A percentile compares a stretch with the other conserved stretches of the same genome.
These are phyloP conservation scores for Dolichopus griseipennis DNA, from an alignment of 2,888 invertebrate species.

Conservation along the genomic window DNA sequence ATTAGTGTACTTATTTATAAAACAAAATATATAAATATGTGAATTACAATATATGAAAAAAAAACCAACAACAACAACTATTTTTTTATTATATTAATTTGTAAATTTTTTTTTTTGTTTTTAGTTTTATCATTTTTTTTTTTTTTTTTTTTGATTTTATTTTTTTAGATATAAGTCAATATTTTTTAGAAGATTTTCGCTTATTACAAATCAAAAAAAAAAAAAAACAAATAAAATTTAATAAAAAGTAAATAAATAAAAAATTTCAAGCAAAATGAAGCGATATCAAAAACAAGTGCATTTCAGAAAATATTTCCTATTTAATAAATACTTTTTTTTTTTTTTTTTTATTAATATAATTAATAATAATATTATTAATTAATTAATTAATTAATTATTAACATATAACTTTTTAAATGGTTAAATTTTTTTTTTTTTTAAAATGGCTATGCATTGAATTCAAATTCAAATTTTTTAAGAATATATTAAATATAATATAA, in stretches of 20 bases:
- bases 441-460: conserved; percentile 6
- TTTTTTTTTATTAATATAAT: too few relatives aligned
- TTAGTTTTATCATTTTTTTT: not conserved
- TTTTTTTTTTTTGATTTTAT: not conserved
- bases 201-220: not conserved
- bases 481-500: not conserved
- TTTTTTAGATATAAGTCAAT: not conserved
- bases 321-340: not conserved
- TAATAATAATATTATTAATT: too few relatives aligned
- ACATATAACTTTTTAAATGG: not conserved
- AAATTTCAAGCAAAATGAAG: not conserved
- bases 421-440: not conserved
- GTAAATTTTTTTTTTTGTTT: not conserved
- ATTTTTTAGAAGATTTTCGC: not conserved
- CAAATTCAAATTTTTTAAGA: not conserved
- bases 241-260: not conserved
- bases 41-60: not conserved
- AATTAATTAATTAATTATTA: too few relatives aligned
- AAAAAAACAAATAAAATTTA: not conserved
- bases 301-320: conserved; percentile 4
- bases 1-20: too few relatives aligned
- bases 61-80: not conserved
- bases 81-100: not conserved
- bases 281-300: not conserved
- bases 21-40: not conserved